Evolutionary conservation across 2,113 vertebrate genomes (phyloP), one percentile per base, ranked within the genome.

Genomic region (Chaetura pelagica): DNA sequence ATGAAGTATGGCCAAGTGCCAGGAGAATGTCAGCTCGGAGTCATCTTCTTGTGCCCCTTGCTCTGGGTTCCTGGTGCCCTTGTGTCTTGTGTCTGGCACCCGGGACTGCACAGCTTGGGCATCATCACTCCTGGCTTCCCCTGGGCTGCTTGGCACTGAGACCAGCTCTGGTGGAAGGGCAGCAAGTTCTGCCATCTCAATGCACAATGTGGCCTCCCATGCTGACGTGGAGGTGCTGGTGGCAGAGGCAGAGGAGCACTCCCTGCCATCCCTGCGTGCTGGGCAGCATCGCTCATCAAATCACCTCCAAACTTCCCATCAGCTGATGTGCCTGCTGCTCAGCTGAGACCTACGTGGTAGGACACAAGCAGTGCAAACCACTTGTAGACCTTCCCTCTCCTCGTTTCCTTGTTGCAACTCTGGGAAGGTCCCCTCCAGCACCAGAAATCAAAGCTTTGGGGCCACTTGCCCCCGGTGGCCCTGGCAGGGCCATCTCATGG

Each of bases 61-160:
- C 69, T 64, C 34, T 14, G 48, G 27, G 21, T n/a, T 81, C 35
- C 61, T 0, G 0, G 27, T 51, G 48, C 58, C 2, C 0, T 15
- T 30, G 59, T 35, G 30, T 42, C 72, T 77, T 6, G 1, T 22
- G 20, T 64, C 34, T 79, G 58, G 16, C 49, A 42, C 32, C 58
- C 79, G 62, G 82, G 22, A 0, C 64, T 34, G 48, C 27, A 10
- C 10, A 3, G 4, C 69, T 64, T n/a, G 2, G 74, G 32, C 4
- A 3, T 51, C 22, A 0, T 16, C 38, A 48, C 30, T 69, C 7
- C 13, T 29, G 80, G 34, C 76, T 57, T 30, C 17, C 10, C 7
- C 0, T 12, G 67, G 21, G 38, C 55, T 58, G 42, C 29, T 12
- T 26, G 51, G 72, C 46, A 27, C 54, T 7, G 42, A 55, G 52